Conservation (phyloP, 2,113 vertebrate species). For the Aspidoscelis tigris region DNA sequence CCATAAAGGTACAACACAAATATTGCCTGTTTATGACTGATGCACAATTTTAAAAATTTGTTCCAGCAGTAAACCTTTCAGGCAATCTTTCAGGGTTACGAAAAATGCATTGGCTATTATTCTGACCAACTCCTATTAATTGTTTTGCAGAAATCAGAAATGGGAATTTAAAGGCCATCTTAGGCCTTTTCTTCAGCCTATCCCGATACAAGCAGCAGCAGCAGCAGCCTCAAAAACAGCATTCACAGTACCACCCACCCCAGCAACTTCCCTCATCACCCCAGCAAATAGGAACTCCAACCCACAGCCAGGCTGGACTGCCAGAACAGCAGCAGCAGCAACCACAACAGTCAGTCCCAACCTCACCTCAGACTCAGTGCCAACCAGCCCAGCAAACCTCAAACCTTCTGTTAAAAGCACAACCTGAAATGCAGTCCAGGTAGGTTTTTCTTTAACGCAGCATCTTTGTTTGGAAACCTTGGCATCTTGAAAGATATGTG, state of each 20-base stretch:
- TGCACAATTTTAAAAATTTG: slow-evolving; percentile 47
- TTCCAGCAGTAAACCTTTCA: slow-evolving; percentile 31
- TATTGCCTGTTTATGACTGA: not conserved
- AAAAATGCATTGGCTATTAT: not conserved
- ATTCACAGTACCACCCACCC: slow-evolving; percentile 61
- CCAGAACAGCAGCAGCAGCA: slow-evolving; percentile 54
- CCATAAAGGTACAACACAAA: no score
- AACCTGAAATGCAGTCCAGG: slow-evolving; percentile 98
- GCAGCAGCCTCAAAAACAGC: slow-evolving; percentile 81
- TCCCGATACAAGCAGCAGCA: slow-evolving; percentile 97
- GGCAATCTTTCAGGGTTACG: not conserved
- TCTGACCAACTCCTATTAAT: slow-evolving; percentile 31
- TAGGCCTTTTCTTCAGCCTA: slow-evolving; percentile 98
- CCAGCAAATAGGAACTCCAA: slow-evolving; percentile 66
- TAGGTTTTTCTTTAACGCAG: slow-evolving; percentile 62
- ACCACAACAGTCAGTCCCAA: slow-evolving; percentile 58
- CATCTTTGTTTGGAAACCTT: rapidly evolving
- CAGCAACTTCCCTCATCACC: slow-evolving; percentile 55
- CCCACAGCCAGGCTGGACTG: slow-evolving; percentile 72
- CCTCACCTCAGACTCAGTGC: slow-evolving; percentile 72
- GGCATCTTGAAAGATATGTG: not conserved
- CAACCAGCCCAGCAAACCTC: slow-evolving; percentile 73
- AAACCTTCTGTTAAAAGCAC: slow-evolving; percentile 81
- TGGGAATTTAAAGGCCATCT: slow-evolving; percentile 98
- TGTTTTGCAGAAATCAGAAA: slow-evolving; percentile 93